Percentiles rank a stretch among this genome's conserved stretches.
Evolutionary conservation across 2,888 invertebrate genomes (phyloP).

Genomic region (Agriopis leucophaearia): DNA sequence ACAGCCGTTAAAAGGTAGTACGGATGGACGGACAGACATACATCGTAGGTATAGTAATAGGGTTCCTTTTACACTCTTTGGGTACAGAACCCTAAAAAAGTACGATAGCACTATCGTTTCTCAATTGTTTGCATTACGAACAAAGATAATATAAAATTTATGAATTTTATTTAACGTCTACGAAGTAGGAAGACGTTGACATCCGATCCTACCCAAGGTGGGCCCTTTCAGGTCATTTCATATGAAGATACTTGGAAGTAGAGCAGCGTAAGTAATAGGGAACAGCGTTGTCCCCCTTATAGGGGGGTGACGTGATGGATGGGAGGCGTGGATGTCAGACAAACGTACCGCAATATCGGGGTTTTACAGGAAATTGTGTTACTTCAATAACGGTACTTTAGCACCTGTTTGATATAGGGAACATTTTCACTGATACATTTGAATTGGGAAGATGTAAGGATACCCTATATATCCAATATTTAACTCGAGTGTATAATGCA

Average conservation of each 20-base stretch:
- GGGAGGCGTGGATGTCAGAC: neutral
- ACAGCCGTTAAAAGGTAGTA: too few relatives aligned
- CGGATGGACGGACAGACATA: too few relatives aligned
- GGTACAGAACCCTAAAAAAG: too few relatives aligned
- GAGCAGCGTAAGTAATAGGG: conserved; percentile 3
- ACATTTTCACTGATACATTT: neutral
- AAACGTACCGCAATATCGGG: conserved; percentile 8
- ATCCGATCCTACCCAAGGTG: neutral
- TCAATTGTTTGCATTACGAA: too few relatives aligned
- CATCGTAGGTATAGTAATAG: too few relatives aligned
- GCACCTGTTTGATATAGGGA: neutral
- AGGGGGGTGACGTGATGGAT: conserved; percentile 13
- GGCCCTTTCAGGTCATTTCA: conserved; percentile 24
- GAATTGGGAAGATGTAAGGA: neutral
- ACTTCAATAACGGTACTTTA: neutral
- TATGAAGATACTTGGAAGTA: conserved; percentile 13
- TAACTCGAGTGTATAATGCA: too few relatives aligned
- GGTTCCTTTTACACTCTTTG: too few relatives aligned
- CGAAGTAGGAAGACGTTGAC: neutral
- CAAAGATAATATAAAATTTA: too few relatives aligned
- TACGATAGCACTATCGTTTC: too few relatives aligned
- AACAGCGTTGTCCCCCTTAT: too few relatives aligned
- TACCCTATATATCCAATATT: too few relatives aligned
- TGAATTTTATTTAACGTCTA: too few relatives aligned
- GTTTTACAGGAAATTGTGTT: conserved; percentile 5